Base-by-base conservation (phyloP, 2,888 invertebrate genomes). In the Stramonita haemastoma region DNA sequence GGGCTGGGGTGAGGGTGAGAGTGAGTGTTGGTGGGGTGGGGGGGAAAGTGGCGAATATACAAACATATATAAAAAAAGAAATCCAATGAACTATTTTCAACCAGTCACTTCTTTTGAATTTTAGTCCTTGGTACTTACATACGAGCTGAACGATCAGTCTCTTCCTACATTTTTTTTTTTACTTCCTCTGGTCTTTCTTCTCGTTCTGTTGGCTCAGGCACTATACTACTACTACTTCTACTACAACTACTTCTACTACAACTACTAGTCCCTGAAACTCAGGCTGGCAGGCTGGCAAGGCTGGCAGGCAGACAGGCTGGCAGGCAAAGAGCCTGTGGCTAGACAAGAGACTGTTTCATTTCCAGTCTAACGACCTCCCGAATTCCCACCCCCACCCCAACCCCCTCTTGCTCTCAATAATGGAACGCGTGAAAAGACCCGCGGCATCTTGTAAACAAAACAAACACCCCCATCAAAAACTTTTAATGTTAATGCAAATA, bases 381-480 rank as follows among this genome's bases (percentile, higher is more conserved):
- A 36, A 17, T 17, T 46, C 83, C 17, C 15, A 19, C n/a, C 56
- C 56, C n/a, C 2, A 13, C n/a, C 84, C 56, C 26, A 56, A 19
- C 13, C 84, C 56, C 46, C 34, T 22, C 56, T 15, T 56, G 4
- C 56, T 56, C n/a, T 56, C 46, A 56, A 29, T 86, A 36, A 66
- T 86, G 70, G 86, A 26, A 8, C 77, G 29, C n/a, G 19, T 77
- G 29, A 87, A 86, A 86, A 77, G 77, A 73, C 73, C 77, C 73
- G 87, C 57, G 84, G 73, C 87, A 56, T 66, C 56, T 87, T 81
- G 88, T 88, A 88, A 88, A 88, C 88, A 88, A 88, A 88, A 83
- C 88, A 84, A 88, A 88, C 83, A 79, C 36, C 22, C 79, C 79
- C 79, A n/a, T 79, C 87, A 56, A 56, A 70, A 87, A 87, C 73